Evolutionary conservation across 2,113 vertebrate genomes (phyloP), one percentile per base, ranked within the genome.

Genomic region (Scopus umbretta): DNA sequence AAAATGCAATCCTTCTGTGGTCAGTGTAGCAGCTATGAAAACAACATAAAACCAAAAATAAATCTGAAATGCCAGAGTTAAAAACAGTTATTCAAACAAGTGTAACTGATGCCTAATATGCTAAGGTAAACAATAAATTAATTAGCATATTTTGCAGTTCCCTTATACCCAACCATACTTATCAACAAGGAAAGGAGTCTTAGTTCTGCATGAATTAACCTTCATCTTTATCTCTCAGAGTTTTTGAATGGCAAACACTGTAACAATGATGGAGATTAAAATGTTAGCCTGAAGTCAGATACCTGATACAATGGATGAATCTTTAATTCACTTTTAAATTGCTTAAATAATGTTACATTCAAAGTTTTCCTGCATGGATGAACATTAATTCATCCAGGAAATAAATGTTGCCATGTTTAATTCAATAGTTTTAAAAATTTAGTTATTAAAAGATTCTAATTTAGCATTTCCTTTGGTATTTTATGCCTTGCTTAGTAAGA

Each of bases 241-340:
- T 79, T 90, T 94, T 23, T 94, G 88, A 92, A 88, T 94, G 71
- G 65, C 81, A 97, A 97, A 93, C 52, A 74, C 25, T 65, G 78
- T 67, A 92, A 87, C 71, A 92, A 63, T 56, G 86, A 81, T 43
- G 3, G 34, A 95, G 86, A 96, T 96, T 92, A 97, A 96, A 96
- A 73, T 94, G 80, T 94, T 96, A 96, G 67, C 92, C 87, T 81
- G 67, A 95, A 97, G 81, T 95, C 90, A 96, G 89, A 94, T 93
- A 97, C 95, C 81, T 90, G 92, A 94, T 92, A 94, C 67, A 91
- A 95, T 53, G 86, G 89, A 92, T 29, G 61, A 97, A 97, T 92
- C 29, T 96, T 96, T 92, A 96, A 96, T 97, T 94, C 66, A 79
- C 29, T 97, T 97, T 97, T 84, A 97, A 97, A 97, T 95, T 96